These are phyloP conservation scores for Bombylius discolor DNA, from an alignment of 2,888 invertebrate genomes.

Conservation along the genomic window DNA sequence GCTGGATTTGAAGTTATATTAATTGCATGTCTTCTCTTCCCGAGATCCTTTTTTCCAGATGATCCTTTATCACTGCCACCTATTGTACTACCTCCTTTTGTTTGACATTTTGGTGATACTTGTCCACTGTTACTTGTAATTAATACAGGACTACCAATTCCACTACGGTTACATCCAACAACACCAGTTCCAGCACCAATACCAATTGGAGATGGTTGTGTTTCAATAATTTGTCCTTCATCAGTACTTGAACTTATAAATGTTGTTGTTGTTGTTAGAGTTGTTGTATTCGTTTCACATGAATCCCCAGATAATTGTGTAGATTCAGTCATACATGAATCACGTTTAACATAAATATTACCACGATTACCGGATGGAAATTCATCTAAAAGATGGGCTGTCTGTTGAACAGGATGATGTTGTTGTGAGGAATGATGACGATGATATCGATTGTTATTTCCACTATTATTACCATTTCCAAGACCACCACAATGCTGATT, in stretches of 20 bases:
- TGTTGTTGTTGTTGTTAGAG: slow-evolving; percentile 29
- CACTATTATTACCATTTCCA: neutral
- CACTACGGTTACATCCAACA: neutral
- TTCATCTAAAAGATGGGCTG: slow-evolving; percentile 5
- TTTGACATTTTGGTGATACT: neutral
- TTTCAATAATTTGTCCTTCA: slow-evolving; percentile 6
- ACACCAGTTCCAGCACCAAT: too few relatives aligned
- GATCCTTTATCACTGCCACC: slow-evolving; percentile 3
- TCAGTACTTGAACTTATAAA: slow-evolving; percentile 22
- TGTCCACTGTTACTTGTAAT: neutral
- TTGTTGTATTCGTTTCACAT: slow-evolving; percentile 26
- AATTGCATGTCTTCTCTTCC: slow-evolving; percentile 32
- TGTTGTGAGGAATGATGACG: neutral
- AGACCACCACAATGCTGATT: neutral
- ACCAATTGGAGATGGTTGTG: neutral
- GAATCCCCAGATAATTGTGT: slow-evolving; percentile 34
- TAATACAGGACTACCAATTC: neutral
- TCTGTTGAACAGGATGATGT: neutral
- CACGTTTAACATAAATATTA: slow-evolving; percentile 24
- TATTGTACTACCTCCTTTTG: slow-evolving; percentile 1
- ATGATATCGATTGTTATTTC: neutral
- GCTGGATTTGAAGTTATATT: slow-evolving; percentile 38
- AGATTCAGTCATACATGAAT: slow-evolving; percentile 34
- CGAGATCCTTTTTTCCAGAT: slow-evolving; percentile 1
- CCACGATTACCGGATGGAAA: slow-evolving; percentile 3